phyloP scores from a whole-genome alignment of 1,140 invertebrate genomes.

The Achatina immaculata region DNA sequence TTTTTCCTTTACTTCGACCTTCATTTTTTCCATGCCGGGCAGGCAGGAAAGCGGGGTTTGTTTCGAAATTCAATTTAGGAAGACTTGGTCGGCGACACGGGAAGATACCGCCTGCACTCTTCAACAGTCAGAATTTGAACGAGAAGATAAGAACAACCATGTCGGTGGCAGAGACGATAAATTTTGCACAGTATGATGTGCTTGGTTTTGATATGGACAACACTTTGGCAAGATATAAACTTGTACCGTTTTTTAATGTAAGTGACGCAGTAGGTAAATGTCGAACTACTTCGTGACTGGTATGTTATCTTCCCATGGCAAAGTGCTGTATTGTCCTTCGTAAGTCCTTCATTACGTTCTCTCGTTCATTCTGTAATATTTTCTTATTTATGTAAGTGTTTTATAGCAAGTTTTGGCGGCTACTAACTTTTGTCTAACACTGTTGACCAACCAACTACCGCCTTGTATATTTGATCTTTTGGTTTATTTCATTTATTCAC shows the following conservation, averaged over 20 bases:
- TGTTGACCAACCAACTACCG: too few species aligned
- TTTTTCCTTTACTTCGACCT: background rate
- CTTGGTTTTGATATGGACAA: slow-evolving; percentile 87
- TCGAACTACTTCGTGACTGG: too few species aligned
- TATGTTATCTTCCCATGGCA: too few species aligned
- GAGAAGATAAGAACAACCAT: background rate
- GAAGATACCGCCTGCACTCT: background rate
- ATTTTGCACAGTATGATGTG: slow-evolving; percentile 78
- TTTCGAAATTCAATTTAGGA: background rate
- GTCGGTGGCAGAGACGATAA: background rate
- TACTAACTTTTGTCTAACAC: too few species aligned
- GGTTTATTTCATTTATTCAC: too few species aligned
- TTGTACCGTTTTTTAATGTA: slow-evolving; percentile 69
- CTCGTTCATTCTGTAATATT: background rate
- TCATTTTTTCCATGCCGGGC: background rate
- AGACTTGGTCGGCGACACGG: background rate
- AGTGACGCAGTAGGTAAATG: slow-evolving; percentile 4
- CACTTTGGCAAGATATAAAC: slow-evolving; percentile 79
- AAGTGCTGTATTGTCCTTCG: too few species aligned
- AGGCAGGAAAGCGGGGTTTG: background rate
- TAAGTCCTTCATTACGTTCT: background rate
- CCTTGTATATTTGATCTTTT: too few species aligned
- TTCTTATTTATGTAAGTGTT: background rate
- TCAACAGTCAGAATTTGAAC: background rate
- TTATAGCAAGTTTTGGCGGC: too few species aligned